Percentiles rank a stretch among this genome's conserved stretches.
phyloP scores from a whole-genome alignment of 1,140 invertebrate genomes.

The Drosophila kurseongensis region DNA sequence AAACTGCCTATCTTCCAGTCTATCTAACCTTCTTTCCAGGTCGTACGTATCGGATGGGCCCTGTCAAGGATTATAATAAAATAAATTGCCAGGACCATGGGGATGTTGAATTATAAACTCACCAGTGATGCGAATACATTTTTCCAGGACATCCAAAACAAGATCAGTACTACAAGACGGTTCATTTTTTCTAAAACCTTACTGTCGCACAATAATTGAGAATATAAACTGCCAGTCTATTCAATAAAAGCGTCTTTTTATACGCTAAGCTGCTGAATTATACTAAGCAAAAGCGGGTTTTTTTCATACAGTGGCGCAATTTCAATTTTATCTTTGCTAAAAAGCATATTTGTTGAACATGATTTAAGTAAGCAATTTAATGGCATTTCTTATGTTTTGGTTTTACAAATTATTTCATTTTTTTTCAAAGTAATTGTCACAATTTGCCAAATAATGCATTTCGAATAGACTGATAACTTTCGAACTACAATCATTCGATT shows the following conservation, averaged over 20 bases:
- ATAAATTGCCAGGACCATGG: neutral
- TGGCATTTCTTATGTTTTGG: no score
- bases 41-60: no score
- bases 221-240: neutral
- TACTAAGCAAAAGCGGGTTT: no score
- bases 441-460: no score
- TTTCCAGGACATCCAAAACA: neutral
- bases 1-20: neutral
- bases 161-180: neutral
- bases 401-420: no score
- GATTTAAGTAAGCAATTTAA: no score
- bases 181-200: neutral
- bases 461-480: no score
- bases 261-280: neutral
- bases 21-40: neutral
- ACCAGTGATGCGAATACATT: slow-evolving; percentile 1
- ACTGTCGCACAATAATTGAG: neutral
- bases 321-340: no score
- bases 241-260: neutral
- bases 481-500: no score
- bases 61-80: neutral
- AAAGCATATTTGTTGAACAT: no score
- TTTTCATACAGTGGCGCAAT: no score
- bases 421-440: no score
- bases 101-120: neutral